Evolutionary conservation across 2,888 invertebrate genomes (phyloP).

Genomic region (Palloptera scutellata): DNA sequence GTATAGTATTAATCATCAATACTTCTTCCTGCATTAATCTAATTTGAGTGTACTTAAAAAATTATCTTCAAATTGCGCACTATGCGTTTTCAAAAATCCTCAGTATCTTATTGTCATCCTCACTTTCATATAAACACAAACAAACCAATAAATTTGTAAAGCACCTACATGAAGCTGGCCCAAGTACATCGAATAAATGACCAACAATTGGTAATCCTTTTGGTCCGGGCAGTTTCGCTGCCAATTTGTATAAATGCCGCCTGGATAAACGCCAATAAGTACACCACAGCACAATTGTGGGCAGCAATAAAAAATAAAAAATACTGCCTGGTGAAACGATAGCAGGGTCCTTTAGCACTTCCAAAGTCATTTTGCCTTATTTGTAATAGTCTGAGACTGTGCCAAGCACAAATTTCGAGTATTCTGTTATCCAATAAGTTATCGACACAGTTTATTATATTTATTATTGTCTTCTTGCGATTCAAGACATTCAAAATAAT

Average conservation of each 20-base stretch:
- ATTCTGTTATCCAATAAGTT: neutral
- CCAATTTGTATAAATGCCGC: constrained; percentile 75
- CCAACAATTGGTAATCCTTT: constrained; percentile 77
- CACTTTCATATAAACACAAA: neutral
- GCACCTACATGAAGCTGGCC: constrained; percentile 73
- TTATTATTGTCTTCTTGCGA: neutral
- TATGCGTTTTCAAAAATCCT: constrained; percentile 3
- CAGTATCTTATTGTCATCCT: constrained; percentile 10
- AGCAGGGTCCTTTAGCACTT: constrained; percentile 59
- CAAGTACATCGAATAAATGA: constrained; percentile 77
- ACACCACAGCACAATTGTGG: constrained; percentile 75
- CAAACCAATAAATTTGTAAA: neutral
- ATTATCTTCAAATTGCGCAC: neutral
- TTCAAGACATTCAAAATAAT: neutral
- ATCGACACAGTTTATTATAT: neutral
- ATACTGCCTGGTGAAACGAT: constrained; percentile 70
- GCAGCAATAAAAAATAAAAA: constrained; percentile 77
- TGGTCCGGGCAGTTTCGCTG: constrained; percentile 77
- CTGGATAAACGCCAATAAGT: constrained; percentile 80
- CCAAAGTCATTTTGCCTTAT: constrained; percentile 49
- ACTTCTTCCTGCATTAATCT: no score
- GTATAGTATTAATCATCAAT: no score
- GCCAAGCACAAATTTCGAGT: neutral
- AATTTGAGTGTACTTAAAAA: neutral
- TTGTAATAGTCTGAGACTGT: no score